Conservation (phyloP, 2,888 invertebrate species). For the Aporophyla lueneburgensis region DNA sequence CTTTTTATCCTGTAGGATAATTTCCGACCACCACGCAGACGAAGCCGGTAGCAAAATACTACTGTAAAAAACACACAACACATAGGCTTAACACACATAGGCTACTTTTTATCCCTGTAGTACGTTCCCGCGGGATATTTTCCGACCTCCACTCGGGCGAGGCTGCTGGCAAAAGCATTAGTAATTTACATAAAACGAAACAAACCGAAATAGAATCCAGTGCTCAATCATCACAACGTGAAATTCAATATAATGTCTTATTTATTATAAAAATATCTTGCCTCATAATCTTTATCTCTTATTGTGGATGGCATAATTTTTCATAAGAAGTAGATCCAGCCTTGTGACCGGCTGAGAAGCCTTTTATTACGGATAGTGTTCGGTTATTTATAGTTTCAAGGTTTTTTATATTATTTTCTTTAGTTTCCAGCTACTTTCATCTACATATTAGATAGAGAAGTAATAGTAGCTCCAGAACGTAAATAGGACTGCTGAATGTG, state of each 20-base stretch:
- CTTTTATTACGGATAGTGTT: slow-evolving; percentile 67
- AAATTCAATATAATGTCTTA: slow-evolving; percentile 12
- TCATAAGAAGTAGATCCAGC: slow-evolving; percentile 66
- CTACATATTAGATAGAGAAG: slow-evolving; percentile 25
- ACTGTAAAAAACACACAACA: too few relatives aligned
- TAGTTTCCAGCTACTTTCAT: slow-evolving; percentile 32
- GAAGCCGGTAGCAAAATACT: too few relatives aligned
- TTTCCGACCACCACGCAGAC: too few relatives aligned
- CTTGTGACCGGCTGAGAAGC: slow-evolving; percentile 75
- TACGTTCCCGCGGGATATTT: too few relatives aligned
- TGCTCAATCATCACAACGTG: slow-evolving; percentile 26
- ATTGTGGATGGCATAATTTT: slow-evolving; percentile 56
- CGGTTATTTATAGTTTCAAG: slow-evolving; percentile 70
- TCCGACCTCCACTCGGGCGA: too few relatives aligned
- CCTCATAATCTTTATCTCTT: slow-evolving; percentile 27
- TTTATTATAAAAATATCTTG: slow-evolving; percentile 32
- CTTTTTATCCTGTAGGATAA: too few relatives aligned
- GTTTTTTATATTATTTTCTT: slow-evolving; percentile 54
- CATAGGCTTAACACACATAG: too few relatives aligned
- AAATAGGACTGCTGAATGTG: slow-evolving; percentile 31
- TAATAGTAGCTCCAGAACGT: slow-evolving; percentile 5
- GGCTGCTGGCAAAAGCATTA: too few relatives aligned
- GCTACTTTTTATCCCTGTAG: too few relatives aligned
- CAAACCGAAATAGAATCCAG: slow-evolving; percentile 10
- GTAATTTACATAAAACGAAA: neutral